Percentiles rank a stretch among this genome's conserved stretches.
Conservation (phyloP, 2,888 invertebrate genomes). For the Cepaea hortensis region DNA sequence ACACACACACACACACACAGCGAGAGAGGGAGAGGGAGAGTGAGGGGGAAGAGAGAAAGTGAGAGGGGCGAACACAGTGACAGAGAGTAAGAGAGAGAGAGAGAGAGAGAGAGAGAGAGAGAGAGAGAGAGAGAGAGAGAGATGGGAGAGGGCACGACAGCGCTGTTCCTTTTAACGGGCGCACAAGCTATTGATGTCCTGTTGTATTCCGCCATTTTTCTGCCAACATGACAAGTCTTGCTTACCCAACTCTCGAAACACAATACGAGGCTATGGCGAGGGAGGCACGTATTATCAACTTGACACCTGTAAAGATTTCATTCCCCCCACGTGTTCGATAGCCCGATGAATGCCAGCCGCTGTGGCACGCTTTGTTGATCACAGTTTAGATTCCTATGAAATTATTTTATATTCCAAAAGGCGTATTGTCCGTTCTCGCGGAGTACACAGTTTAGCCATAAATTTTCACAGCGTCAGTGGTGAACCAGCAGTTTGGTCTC, state of each 20-base stretch:
- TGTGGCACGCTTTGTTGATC: constrained; percentile 27
- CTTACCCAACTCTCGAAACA: constrained; percentile 9
- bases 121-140: background rate
- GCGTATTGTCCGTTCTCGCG: background rate
- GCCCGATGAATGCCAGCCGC: constrained; percentile 19
- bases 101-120: background rate
- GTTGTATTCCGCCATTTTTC: constrained; percentile 25
- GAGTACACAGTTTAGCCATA: constrained; percentile 42
- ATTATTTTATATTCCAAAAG: background rate
- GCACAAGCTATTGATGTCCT: background rate
- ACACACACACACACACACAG: too few species aligned
- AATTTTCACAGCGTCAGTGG: constrained; percentile 18
- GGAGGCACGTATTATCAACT: constrained; percentile 8
- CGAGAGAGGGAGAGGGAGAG: background rate
- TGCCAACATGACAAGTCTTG: constrained; percentile 7
- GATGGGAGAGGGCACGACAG: background rate
- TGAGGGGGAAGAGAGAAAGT: too few species aligned
- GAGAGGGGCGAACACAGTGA: too few species aligned
- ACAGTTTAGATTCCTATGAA: constrained; percentile 12
- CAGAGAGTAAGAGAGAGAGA: too few species aligned
- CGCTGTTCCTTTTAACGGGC: background rate
- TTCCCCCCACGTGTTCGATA: constrained; percentile 13
- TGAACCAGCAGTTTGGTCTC: background rate
- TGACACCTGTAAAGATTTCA: constrained; percentile 40
- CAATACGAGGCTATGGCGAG: constrained; percentile 19